phyloP scores from a whole-genome alignment of 2,797 vertebrate genomes.

The Chelmon rostratus region DNA sequence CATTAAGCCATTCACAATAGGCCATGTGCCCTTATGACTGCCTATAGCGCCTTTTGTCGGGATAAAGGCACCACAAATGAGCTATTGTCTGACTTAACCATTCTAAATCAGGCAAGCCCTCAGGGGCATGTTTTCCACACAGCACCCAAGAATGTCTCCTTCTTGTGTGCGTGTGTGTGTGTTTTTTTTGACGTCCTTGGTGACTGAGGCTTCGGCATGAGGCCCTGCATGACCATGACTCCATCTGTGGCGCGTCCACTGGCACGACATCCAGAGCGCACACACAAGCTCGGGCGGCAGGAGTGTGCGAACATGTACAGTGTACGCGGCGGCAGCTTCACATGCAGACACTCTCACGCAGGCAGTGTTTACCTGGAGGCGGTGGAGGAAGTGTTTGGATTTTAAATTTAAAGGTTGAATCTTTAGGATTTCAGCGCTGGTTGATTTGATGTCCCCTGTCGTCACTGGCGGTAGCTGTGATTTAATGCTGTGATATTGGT shows the following conservation, averaged over 20 bases:
- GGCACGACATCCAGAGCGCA: constrained; percentile 20
- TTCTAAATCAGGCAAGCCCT: constrained; percentile 75
- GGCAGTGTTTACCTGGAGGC: neutral
- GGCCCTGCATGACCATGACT: constrained; percentile 53
- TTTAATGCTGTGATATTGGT: neutral
- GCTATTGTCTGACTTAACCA: constrained; percentile 76
- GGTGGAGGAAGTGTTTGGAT: neutral
- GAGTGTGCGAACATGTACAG: constrained; percentile 4
- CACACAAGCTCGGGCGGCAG: constrained; percentile 5
- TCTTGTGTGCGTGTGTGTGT: constrained; percentile 26
- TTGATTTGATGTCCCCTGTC: neutral
- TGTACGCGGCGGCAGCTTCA: neutral
- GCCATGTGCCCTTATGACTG: constrained; percentile 72
- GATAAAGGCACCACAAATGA: constrained; percentile 79
- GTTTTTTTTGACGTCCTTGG: constrained; percentile 41
- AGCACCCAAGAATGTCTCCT: constrained; percentile 65
- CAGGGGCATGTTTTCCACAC: constrained; percentile 68
- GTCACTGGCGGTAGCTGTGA: neutral
- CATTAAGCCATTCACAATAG: constrained; percentile 80
- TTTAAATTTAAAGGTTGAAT: neutral
- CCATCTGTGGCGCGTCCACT: constrained; percentile 43
- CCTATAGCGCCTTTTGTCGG: constrained; percentile 75
- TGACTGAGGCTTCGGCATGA: constrained; percentile 41
- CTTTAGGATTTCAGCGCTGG: neutral
- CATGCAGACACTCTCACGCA: neutral